A percentile compares a stretch with the other conserved stretches of the same genome.
These are phyloP conservation scores for Lutra lutra DNA, from an alignment of 2,797 vertebrate species.

Conservation along the genomic window DNA sequence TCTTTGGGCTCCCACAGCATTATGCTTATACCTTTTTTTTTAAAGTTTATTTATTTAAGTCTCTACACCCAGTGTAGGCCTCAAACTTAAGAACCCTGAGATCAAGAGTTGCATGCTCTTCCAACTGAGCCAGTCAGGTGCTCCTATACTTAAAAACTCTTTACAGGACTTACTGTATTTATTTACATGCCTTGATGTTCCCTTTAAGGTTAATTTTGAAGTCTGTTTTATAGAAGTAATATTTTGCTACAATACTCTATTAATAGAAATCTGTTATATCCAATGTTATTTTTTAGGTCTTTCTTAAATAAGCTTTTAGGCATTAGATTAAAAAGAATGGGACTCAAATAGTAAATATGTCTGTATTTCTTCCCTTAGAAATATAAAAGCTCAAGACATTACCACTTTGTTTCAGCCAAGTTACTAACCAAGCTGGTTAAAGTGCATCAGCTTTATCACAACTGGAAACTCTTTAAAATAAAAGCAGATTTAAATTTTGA, in stretches of 20 bases:
- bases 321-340: neutral
- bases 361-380: neutral
- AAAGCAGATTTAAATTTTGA: neutral
- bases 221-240: neutral
- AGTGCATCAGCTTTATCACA: neutral
- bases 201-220: neutral
- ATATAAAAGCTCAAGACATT: conserved; percentile 9
- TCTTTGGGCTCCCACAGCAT: neutral
- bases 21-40: neutral
- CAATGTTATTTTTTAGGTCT: neutral
- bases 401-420: neutral
- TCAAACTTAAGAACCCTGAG: neutral
- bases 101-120: neutral
- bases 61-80: neutral
- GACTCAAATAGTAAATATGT: neutral
- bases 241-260: neutral
- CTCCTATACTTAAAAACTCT: neutral
- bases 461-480: neutral
- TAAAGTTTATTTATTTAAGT: neutral
- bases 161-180: neutral
- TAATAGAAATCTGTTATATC: conserved; percentile 3
- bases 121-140: neutral
- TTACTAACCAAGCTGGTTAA: conserved; percentile 13
- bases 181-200: neutral
- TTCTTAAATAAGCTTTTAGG: neutral